Conservation (phyloP, 2,113 vertebrate genomes). For the Myiagra hebetior region DNA sequence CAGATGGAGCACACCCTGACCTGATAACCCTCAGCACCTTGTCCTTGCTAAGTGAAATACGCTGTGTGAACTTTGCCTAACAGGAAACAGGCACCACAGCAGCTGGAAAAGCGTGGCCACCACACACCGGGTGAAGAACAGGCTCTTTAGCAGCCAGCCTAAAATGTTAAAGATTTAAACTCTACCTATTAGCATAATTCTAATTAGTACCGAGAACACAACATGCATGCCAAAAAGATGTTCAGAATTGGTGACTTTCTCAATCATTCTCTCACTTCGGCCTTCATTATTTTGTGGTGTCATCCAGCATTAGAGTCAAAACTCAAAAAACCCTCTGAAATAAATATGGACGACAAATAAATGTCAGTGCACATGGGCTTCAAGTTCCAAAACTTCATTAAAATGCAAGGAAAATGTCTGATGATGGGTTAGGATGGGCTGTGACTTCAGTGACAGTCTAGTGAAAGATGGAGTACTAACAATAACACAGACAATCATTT, state of each 20-base stretch:
- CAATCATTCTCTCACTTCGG: not conserved
- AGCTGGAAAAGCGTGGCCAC: not conserved
- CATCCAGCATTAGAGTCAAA: not conserved
- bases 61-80: too few species aligned
- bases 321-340: not conserved
- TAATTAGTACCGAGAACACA: not conserved
- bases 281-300: not conserved
- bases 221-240: not conserved
- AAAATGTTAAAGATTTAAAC: not conserved
- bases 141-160: not conserved
- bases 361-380: not conserved
- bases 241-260: not conserved
- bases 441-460: not conserved
- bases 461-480: not conserved
- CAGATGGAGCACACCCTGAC: not conserved
- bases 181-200: not conserved
- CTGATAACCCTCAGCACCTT: not conserved
- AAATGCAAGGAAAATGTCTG: not conserved
- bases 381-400: not conserved
- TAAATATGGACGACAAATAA: not conserved
- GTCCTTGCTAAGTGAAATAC: not conserved
- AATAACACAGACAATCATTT: not conserved
- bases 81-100: accelerated
- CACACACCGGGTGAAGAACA: not conserved
- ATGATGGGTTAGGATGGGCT: not conserved